Evolutionary conservation across 2,888 invertebrate genomes (phyloP), one percentile per base, ranked within the genome.

Genomic region (Neuroscelio doddi): DNA sequence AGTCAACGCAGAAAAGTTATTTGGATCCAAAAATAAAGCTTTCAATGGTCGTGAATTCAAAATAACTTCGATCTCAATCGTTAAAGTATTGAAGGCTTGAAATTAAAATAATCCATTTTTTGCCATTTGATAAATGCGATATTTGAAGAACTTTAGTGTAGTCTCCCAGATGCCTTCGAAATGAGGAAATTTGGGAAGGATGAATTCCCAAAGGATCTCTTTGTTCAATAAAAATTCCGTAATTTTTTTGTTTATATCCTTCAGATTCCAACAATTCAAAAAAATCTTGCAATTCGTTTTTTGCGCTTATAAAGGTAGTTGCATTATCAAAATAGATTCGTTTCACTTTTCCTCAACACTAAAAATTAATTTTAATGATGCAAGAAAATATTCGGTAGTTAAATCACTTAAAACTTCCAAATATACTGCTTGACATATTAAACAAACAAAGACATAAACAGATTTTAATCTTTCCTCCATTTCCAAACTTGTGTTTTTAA

Each of bases 241-340:
- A 12, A 16, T 14, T n/a, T 29, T 14, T 1, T 56, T 14, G n/a
- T 32, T 45, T 51, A 15, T 36, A 39, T 4, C 38, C 26, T 5
- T 32, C 5, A n/a, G 5, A 32, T 8, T 21, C 30, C 7, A 41
- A 14, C 1, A 73, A 10, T 38, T 69, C 68, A 21, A 64, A 56
- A n/a, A n/a, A 0, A 78, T 30, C 32, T 73, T 70, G 3, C 68
- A n/a, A n/a, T n/a, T n/a, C n/a, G n/a, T 69, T 8, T 68, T 50
- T 62, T 1, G 79, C 79, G 7, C 80, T 80, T 1, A 76, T 66
- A 46, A 80, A 82, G 51, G 79, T 81, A 1, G 74, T 74, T 0
- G 76, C 80, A 36, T 67, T 77, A 36, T 81, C 80, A 5, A 75
- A 77, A 42, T 68, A 73, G 0, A 83, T 65, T 0, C 69, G 36